A percentile compares a stretch with the other conserved stretches of the same genome.
phyloP scores from a whole-genome alignment of 2,888 invertebrate genomes.

The Chirona hameri region DNA sequence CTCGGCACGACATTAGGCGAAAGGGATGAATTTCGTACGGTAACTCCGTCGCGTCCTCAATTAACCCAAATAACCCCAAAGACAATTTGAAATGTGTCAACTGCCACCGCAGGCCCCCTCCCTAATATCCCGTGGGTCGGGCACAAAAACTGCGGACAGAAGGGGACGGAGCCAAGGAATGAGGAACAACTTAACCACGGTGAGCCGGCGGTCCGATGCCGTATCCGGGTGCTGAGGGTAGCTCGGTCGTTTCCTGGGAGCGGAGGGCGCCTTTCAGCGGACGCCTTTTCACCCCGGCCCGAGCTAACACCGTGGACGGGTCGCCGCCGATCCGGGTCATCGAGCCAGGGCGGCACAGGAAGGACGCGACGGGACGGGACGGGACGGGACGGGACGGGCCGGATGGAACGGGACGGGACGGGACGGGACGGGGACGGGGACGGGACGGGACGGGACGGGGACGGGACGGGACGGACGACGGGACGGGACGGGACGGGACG shows the following conservation, averaged over 20 bases:
- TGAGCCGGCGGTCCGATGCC: not conserved
- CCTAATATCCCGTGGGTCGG: not conserved
- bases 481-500: too few relatives aligned
- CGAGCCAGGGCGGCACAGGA: not conserved
- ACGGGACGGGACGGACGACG: too few relatives aligned
- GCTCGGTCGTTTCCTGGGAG: not conserved
- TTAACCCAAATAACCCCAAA: not conserved
- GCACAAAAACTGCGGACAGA: not conserved
- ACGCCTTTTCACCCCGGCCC: too few relatives aligned
- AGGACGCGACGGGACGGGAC: too few relatives aligned
- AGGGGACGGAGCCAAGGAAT: not conserved
- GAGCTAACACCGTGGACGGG: not conserved
- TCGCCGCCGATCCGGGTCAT: not conserved
- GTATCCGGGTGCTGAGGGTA: not conserved
- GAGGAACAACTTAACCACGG: not conserved
- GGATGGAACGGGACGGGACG: too few relatives aligned
- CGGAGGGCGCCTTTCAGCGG: not conserved
- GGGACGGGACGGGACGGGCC: too few relatives aligned
- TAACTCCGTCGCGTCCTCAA: not conserved
- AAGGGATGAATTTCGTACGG: not conserved
- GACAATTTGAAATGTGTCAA: constrained; percentile 5
- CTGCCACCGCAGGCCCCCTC: not conserved
- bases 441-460: too few relatives aligned
- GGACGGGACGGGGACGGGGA: too few relatives aligned
- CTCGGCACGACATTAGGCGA: not conserved